Evolutionary conservation across 2,797 vertebrate species (phyloP).

Genomic region (Denticeps clupeoides): DNA sequence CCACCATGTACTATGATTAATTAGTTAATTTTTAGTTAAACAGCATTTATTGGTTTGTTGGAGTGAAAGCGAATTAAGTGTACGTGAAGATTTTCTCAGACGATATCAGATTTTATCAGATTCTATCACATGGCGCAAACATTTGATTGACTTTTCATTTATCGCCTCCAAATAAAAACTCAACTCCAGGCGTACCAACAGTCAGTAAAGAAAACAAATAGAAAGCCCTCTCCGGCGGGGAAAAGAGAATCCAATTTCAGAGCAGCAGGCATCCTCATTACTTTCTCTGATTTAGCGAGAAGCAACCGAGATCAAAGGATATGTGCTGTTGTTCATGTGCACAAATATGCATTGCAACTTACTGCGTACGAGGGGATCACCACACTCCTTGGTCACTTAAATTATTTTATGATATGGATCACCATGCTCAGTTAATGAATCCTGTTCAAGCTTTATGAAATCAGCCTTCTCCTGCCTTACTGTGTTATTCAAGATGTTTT

Average conservation of each 20-base stretch:
- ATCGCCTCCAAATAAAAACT: constrained; percentile 4
- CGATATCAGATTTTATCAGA: constrained; percentile 1
- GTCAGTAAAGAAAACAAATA: neutral
- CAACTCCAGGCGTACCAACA: neutral
- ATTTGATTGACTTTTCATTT: constrained; percentile 6
- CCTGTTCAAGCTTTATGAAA: too few species aligned
- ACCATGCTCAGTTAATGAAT: too few species aligned
- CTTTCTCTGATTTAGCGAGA: neutral
- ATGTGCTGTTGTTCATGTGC: too few species aligned
- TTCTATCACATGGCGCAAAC: constrained; percentile 3
- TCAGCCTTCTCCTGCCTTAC: too few species aligned
- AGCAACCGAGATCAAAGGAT: too few species aligned
- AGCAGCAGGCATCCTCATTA: neutral
- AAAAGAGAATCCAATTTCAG: neutral
- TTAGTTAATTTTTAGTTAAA: constrained; percentile 9
- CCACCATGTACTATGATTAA: constrained; percentile 8
- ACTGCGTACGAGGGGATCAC: too few species aligned
- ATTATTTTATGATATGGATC: too few species aligned
- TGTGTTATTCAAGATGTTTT: too few species aligned
- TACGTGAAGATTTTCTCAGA: constrained; percentile 5
- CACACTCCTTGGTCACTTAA: too few species aligned
- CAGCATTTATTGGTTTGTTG: constrained; percentile 1
- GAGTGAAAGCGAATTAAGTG: neutral
- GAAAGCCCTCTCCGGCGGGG: constrained; percentile 1
- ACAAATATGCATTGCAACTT: too few species aligned